Evolutionary conservation across 1,140 invertebrate genomes (phyloP), one percentile per base, ranked within the genome.

Genomic region (Kradibia gibbosae): DNA sequence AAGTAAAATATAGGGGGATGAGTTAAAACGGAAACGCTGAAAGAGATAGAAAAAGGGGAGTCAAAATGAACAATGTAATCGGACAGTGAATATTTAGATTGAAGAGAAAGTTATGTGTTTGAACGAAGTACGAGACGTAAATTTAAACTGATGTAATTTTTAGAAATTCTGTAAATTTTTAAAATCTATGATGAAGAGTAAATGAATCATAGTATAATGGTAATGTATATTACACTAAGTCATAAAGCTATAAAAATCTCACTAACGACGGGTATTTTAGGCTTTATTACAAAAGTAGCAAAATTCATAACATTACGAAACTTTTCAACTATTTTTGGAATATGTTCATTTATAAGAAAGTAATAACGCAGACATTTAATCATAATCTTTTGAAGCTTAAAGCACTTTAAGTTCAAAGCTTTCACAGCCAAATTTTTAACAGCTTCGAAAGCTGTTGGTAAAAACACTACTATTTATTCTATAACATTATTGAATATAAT

Each of bases 1-100:
- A 39, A 67, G 17, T 5, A 3, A 11, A 31, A 31, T 1, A 20
- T 53, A 20, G 15, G 50, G 50, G 50, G 15, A 65, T 65, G 45
- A 31, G 60, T 65, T 76, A 48, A 62, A 60, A 70, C 25, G 28
- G 22, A 42, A 76, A 45, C n/a, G 28, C n/a, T 3, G 55, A 45
- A 36, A 76, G 55, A 62, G 55, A 45, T 60, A n/a, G 36, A 48
- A 25, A 28, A 25, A 2, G 17, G 31, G 31, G 31, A 25, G 39
- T 45, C 5, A n/a, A 71, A 71, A 71, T 53, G 50, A 71, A 25
- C 67, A 45, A 42, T 45, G 67, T 3, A 39, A 45, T 39, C 8
- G 67, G 39, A 7, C 10, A 13, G n/a, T 28, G 55, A 57, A 57
- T 57, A 57, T 28, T 25, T 28, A 53, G 50, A 5, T 57, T 25